A percentile compares a stretch with the other conserved stretches of the same genome.
Conservation (phyloP, 2,113 vertebrate species). For the Nothoprocta perdicaria region DNA sequence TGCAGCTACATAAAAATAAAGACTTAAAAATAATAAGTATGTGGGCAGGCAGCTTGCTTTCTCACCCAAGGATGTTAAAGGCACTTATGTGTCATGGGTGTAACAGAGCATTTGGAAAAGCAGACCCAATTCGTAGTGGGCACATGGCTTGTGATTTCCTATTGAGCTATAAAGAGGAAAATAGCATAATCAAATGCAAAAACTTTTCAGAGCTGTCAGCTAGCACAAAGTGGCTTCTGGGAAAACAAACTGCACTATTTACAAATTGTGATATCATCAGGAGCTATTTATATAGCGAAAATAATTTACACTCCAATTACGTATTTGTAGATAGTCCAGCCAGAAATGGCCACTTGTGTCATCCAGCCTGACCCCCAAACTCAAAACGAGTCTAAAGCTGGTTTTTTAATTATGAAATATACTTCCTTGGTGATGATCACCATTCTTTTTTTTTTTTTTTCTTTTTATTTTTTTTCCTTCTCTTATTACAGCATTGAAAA, state of each 20-base stretch:
- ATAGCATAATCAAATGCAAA: constrained; percentile 38
- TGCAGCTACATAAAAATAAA: constrained; percentile 40
- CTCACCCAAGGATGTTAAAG: constrained; percentile 40
- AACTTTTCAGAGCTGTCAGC: constrained; percentile 53
- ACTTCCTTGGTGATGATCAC: constrained; percentile 28
- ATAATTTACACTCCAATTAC: constrained; percentile 72
- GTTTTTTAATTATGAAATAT: constrained; percentile 65
- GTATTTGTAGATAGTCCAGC: constrained; percentile 37
- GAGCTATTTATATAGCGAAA: constrained; percentile 66
- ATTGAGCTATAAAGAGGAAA: constrained; percentile 30
- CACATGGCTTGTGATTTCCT: constrained; percentile 36
- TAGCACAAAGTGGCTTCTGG: constrained; percentile 43
- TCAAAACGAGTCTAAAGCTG: constrained; percentile 34
- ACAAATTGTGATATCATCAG: constrained; percentile 70
- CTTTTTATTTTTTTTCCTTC: constrained; percentile 50
- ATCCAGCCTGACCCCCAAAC: constrained; percentile 42
- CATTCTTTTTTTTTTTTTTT: neutral
- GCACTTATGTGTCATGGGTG: constrained; percentile 3
- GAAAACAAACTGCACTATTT: constrained; percentile 62
- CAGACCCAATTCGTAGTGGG: neutral
- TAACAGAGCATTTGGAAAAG: constrained; percentile 15
- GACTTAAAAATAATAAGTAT: constrained; percentile 44
- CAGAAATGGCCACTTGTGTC: constrained; percentile 53
- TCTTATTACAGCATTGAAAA: neutral
- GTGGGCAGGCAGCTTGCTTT: neutral